Evolutionary conservation across 2,888 invertebrate genomes (phyloP), one percentile per base, ranked within the genome.

Genomic region (Masnerella sp.): DNA sequence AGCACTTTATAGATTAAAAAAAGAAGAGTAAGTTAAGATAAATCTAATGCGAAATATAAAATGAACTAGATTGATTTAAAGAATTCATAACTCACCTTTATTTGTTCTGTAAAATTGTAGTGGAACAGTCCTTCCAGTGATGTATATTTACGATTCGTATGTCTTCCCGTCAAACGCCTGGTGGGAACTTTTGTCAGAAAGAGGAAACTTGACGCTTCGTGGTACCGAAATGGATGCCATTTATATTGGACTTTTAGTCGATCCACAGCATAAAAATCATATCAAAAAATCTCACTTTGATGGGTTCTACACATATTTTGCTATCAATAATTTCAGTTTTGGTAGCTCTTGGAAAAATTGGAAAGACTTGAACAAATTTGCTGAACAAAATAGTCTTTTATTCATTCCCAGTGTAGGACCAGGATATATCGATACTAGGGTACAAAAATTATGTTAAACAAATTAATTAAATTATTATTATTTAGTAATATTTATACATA

Each of bases 401-500:
- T 93, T 93, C 82, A 89, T 92, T 61, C 93, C 93, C 8, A 92
- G 92, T 12, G 90, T 93, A 5, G 92, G 92, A 0, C 93, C 93
- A 1, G 93, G 93, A 14, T 93, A 92, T 84, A 89, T 91, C 4
- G 93, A 93, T 79, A 90, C 91, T 0, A 89, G 90, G 80, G 90
- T 90, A 78, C 12, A 2, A 25, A 25, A 7, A 25, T 25, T 4
- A 25, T 5, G 25, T n/a, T n/a, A n/a, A n/a, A n/a, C n/a, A n/a
- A n/a, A n/a, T n/a, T n/a, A n/a, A n/a, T n/a, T n/a, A n/a, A n/a
- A n/a, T n/a, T n/a, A n/a, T n/a, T n/a, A n/a, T n/a, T n/a, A n/a
- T n/a, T n/a, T n/a, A n/a, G n/a, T n/a, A n/a, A n/a, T n/a, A n/a
- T n/a, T n/a, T n/a, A n/a, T n/a, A n/a, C n/a, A n/a, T n/a, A n/a